Base-by-base conservation (phyloP, 2,797 vertebrate genomes). In the Rallus crepitans region DNA sequence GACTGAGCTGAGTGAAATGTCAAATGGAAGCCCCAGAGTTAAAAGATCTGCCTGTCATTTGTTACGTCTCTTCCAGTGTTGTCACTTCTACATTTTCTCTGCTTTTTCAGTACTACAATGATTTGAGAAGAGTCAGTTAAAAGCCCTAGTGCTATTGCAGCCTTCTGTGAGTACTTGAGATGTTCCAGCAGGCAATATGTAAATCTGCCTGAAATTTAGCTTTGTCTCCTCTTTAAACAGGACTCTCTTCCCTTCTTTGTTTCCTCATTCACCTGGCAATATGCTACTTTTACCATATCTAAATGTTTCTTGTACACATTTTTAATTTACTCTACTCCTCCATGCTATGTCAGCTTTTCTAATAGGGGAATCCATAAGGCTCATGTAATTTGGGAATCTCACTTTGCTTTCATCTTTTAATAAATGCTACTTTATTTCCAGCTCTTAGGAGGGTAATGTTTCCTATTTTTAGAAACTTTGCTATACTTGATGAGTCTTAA, bases 231-330 rank as follows among this genome's bases (percentile, higher is more conserved):
- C 81, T 78, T 70, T 25, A 39, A 73, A 82, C 2, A 3, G 4
- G 4, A 75, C 42, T 57, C 4, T 83, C 2, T 13, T 48, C 13
- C 31, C 13, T 63, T 6, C 9, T n/a, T 10, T 48, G 10, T 63
- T 59, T 45, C 31, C 76, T 88, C 83, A 16, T 71, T 93, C 31
- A 71, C 21, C 15, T 45, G 15, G 11, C 50, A 45, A 55, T 78
- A 53, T 18, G 19, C 23, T 79, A 8, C 23, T 64, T 71, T 64
- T 33, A 4, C 28, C 20, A 6, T 50, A 57, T n/a, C 31, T 57
- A 23, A 66, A 28, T 80, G 4, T 75, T 90, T 16, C 13, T 82
- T 0, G 0, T 69, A 55, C 0, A 2, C 2, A 4, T 65, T 76
- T 72, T 55, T 4, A 37, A 31, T 75, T 69, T 79, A 35, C 68